Conservation (phyloP, 2,113 vertebrate species). For the Amia ocellicauda region DNA sequence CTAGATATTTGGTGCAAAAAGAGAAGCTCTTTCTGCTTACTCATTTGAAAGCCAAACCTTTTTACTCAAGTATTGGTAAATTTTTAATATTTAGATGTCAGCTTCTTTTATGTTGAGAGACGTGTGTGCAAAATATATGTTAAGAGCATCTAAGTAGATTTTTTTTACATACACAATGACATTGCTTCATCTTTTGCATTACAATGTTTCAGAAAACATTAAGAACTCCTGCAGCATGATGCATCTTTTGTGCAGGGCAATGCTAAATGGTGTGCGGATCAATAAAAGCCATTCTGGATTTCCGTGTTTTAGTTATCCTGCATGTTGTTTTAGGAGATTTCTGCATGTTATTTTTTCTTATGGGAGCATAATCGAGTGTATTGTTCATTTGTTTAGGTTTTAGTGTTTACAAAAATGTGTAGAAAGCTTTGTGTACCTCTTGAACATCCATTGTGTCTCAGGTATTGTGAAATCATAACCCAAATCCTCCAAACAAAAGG, state of each 20-base stretch:
- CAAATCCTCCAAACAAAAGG: slow-evolving; percentile 59
- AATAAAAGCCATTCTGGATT: slow-evolving; percentile 52
- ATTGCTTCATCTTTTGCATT: slow-evolving; percentile 32
- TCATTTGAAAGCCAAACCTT: slow-evolving; percentile 9
- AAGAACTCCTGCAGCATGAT: slow-evolving; percentile 12
- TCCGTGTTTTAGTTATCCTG: slow-evolving; percentile 54
- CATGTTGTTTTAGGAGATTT: slow-evolving; percentile 50
- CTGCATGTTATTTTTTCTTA: slow-evolving; percentile 46
- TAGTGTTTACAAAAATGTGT: slow-evolving; percentile 47
- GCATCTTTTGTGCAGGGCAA: slow-evolving; percentile 28
- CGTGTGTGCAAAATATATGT: slow-evolving; percentile 40
- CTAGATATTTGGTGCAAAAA: background rate
- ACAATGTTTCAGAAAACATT: slow-evolving; percentile 19
- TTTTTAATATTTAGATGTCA: slow-evolving; percentile 5
- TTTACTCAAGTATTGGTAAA: background rate
- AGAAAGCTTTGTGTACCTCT: slow-evolving; percentile 51
- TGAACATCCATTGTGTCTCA: slow-evolving; percentile 53
- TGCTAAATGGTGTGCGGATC: slow-evolving; percentile 55
- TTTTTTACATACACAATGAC: slow-evolving; percentile 49
- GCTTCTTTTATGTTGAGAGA: slow-evolving; percentile 30
- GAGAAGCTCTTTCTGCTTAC: background rate
- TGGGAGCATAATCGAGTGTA: slow-evolving; percentile 52
- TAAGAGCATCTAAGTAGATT: slow-evolving; percentile 59
- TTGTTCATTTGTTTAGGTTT: slow-evolving; percentile 61
- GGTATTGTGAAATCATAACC: slow-evolving; percentile 49